Base-by-base conservation (phyloP, 2,113 vertebrate species). In the Brachionichthys hirsutus region DNA sequence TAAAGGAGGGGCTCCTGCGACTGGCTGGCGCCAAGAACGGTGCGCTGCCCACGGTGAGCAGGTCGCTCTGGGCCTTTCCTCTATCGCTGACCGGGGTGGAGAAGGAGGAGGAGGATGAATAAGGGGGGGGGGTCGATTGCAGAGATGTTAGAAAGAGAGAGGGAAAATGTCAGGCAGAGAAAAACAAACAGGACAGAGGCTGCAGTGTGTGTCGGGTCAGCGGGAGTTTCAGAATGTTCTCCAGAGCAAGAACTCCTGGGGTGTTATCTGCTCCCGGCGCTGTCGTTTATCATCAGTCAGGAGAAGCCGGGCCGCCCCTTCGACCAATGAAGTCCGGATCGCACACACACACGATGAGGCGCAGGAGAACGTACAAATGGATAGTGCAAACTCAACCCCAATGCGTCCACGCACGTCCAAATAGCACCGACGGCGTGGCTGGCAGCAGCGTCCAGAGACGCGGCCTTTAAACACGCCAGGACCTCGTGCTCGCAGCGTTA, bases 111-210 rank as follows among this genome's bases (percentile, higher is more conserved):
- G 30, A 13, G 62, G 46, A 49, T 54, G 77, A 55, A 91, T 91
- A 93, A 18, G 67, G 47, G 54, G 62, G 92, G 92, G 93, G 92
- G 92, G 92, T 94, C 65, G 71, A 77, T 60, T 63, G 70, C 46
- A 14, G 72, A 61, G 83, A 87, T 94, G 94, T 93, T 94, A 94
- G 92, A 92, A 94, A 75, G 80, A 71, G 77, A 75, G 94, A 34
- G 44, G 57, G 77, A 75, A 77, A 78, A 72, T 70, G 67, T 24
- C 56, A 74, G 80, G 93, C 90, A 96, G 94, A 92, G 92, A 95
- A 95, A n/a, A 97, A 96, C 94, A 97, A 96, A 96, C 93, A 96
- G 93, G 94, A 96, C 95, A 95, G 94, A 95, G 94, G 92, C 92
- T 91, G 92, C 93, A 96, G 94, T 97, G 95, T 97, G 91, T 91